These are phyloP conservation scores for Odocoileus hemionus DNA, from an alignment of 2,113 vertebrate species.

Conservation along the genomic window DNA sequence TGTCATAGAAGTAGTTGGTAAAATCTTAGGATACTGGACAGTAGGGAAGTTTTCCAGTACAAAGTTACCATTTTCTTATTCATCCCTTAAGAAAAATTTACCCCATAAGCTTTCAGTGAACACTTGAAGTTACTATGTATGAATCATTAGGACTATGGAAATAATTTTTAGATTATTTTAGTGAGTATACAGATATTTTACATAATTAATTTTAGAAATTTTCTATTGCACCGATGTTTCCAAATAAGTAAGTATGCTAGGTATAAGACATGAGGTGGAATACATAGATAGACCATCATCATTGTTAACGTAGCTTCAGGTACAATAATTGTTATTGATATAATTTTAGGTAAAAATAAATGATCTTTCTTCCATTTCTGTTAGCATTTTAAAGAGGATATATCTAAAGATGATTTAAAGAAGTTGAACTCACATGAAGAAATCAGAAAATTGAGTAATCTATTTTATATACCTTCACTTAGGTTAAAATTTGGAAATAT, in stretches of 20 bases:
- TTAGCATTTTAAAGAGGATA: background rate
- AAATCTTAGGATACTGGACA: background rate
- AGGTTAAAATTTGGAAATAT: background rate
- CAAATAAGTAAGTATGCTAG: background rate
- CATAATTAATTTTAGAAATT: background rate
- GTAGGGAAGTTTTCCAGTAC: background rate
- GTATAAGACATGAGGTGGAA: background rate
- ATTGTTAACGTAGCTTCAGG: background rate
- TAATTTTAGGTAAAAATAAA: background rate
- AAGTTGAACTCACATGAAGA: background rate
- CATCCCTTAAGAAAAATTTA: background rate
- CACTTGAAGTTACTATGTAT: background rate
- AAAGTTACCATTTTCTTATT: background rate
- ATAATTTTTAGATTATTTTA: background rate
- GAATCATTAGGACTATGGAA: background rate
- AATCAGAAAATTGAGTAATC: background rate
- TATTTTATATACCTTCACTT: background rate
- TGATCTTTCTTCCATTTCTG: background rate
- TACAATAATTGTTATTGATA: background rate
- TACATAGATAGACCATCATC: background rate
- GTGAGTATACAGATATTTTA: background rate
- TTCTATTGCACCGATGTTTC: background rate
- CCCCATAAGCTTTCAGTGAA: background rate
- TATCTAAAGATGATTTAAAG: background rate
- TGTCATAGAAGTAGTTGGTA: background rate